phyloP scores from a whole-genome alignment of 2,888 invertebrate genomes.

The Macrophya alboannulata region DNA sequence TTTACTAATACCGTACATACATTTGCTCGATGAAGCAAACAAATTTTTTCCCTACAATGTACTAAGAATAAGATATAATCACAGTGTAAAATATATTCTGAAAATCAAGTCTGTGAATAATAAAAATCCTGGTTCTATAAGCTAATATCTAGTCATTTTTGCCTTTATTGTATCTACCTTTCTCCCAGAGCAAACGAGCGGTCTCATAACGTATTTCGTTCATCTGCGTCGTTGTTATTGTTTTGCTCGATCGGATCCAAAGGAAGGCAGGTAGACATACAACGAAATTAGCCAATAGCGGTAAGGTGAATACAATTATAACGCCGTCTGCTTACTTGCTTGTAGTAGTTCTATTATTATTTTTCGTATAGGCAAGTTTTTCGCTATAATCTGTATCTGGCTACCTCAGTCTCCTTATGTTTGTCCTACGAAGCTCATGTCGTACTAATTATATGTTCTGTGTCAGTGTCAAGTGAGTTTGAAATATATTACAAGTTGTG shows the following conservation, averaged over 20 bases:
- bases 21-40: neutral
- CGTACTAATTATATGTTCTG: neutral
- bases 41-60: neutral
- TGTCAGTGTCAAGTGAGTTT: neutral
- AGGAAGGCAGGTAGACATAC: neutral
- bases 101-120: no score
- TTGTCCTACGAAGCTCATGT: neutral
- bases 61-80: neutral
- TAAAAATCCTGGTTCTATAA: no score
- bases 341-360: neutral
- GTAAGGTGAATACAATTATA: neutral
- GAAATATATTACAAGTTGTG: neutral
- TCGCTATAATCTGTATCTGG: neutral
- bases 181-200: neutral
- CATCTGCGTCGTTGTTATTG: neutral
- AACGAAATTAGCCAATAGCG: neutral
- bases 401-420: neutral
- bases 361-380: neutral
- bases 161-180: neutral
- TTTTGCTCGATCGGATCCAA: neutral
- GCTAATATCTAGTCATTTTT: neutral
- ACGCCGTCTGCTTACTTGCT: no score
- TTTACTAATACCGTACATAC: no score
- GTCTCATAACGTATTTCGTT: neutral
- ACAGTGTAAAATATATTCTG: neutral